Conservation (phyloP, 1,140 invertebrate species). For the Drosophila eugracilis region DNA sequence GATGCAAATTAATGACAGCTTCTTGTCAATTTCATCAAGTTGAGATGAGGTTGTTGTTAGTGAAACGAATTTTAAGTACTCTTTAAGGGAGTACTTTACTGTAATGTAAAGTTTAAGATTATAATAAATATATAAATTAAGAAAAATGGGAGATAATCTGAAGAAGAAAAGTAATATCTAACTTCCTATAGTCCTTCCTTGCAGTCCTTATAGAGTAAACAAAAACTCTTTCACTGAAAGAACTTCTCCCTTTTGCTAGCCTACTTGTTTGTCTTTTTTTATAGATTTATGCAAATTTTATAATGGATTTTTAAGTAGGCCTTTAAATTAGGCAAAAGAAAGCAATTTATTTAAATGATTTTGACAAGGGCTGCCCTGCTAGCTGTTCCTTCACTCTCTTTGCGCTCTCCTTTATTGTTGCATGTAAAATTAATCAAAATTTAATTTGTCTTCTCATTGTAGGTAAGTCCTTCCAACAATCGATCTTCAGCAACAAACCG, state of each 20-base stretch:
- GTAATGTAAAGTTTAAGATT: neutral
- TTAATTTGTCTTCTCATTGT: slow-evolving; percentile 68
- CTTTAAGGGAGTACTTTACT: slow-evolving; percentile 4
- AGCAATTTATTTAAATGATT: slow-evolving; percentile 78
- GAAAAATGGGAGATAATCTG: no score
- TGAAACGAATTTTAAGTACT: slow-evolving; percentile 49
- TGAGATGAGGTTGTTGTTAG: neutral
- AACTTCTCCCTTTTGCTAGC: slow-evolving; percentile 1
- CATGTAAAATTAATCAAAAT: slow-evolving; percentile 71
- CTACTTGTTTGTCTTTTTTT: slow-evolving; percentile 35
- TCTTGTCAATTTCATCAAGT: slow-evolving; percentile 74
- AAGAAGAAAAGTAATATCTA: no score
- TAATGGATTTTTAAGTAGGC: slow-evolving; percentile 83
- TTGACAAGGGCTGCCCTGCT: slow-evolving; percentile 47
- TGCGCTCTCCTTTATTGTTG: slow-evolving; percentile 21
- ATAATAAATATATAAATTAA: neutral
- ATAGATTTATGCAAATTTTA: slow-evolving; percentile 78
- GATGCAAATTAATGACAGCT: slow-evolving; percentile 84
- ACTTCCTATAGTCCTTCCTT: no score
- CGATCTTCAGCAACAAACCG: slow-evolving; percentile 17
- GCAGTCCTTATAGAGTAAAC: slow-evolving; percentile 8
- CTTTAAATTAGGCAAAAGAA: slow-evolving; percentile 77
- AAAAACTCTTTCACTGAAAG: slow-evolving; percentile 7
- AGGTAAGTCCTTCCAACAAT: slow-evolving; percentile 55
- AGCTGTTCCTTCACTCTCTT: slow-evolving; percentile 11